Percentiles rank a stretch among this genome's conserved stretches.
These are phyloP conservation scores for Mareca strepera DNA, from an alignment of 2,797 vertebrate species.

Conservation along the genomic window DNA sequence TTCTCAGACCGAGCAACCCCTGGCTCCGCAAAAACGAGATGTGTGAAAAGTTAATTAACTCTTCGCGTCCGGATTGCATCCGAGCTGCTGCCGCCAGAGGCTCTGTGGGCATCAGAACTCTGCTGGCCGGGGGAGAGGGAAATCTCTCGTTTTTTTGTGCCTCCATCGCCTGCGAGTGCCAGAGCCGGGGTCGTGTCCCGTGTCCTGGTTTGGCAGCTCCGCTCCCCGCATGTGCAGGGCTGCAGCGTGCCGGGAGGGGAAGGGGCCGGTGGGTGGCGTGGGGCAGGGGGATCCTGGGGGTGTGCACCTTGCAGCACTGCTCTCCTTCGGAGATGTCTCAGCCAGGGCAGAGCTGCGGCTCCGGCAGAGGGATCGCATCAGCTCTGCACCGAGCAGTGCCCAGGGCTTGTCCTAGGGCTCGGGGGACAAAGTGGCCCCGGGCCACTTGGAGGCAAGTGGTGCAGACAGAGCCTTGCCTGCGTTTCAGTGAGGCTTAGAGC, in stretches of 20 bases:
- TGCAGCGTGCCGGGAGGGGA: background rate
- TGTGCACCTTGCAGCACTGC: rapidly evolving
- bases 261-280: background rate
- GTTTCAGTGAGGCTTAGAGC: background rate
- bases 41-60: conserved; percentile 22
- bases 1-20: background rate
- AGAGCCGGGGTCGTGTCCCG: background rate
- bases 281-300: background rate
- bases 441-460: rapidly evolving
- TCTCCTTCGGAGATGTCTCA: background rate
- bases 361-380: rapidly evolving
- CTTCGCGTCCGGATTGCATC: background rate
- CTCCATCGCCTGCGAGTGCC: background rate
- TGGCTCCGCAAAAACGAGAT: background rate
- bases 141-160: background rate
- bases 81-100: background rate
- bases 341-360: background rate
- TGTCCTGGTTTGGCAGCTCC: background rate
- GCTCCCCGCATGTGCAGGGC: rapidly evolving
- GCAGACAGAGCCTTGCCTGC: rapidly evolving
- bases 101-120: background rate
- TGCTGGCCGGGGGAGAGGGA: background rate
- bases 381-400: background rate
- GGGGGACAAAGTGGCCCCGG: background rate
- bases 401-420: rapidly evolving